These are phyloP conservation scores for Furcifer pardalis DNA, from an alignment of 2,797 vertebrate species.

Conservation along the genomic window DNA sequence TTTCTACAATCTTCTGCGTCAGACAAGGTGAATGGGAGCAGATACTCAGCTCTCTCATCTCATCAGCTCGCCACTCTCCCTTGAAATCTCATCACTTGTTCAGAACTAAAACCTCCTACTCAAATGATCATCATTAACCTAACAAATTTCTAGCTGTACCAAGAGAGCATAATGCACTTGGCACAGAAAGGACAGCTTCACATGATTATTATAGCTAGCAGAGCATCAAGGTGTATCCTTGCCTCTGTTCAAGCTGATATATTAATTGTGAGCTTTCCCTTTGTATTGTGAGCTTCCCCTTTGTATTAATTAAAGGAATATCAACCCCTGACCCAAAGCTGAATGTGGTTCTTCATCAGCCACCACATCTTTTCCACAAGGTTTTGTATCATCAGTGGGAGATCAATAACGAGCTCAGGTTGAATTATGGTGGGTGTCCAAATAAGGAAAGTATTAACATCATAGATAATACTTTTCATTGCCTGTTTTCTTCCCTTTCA, in stretches of 20 bases:
- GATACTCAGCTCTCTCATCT: neutral
- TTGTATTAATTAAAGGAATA: slow-evolving; percentile 40
- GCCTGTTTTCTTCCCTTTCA: slow-evolving; percentile 9
- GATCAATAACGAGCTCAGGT: slow-evolving; percentile 30
- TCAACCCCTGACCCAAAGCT: neutral
- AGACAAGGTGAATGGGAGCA: neutral
- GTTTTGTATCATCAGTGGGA: neutral
- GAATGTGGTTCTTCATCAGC: neutral
- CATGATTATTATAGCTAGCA: neutral
- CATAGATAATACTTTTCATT: neutral
- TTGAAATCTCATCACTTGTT: neutral
- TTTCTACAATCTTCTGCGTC: neutral
- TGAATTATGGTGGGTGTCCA: slow-evolving; percentile 15
- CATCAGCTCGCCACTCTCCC: neutral
- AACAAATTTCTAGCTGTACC: slow-evolving; percentile 9
- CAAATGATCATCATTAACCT: neutral
- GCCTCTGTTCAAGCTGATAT: neutral
- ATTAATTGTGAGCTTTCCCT: slow-evolving; percentile 23
- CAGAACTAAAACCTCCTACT: neutral
- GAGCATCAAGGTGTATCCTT: slow-evolving; percentile 12
- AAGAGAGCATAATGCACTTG: slow-evolving; percentile 9
- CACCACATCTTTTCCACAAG: slow-evolving; percentile 22
- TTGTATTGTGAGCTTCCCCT: neutral
- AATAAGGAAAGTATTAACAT: neutral
- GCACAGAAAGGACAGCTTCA: neutral